phyloP scores from a whole-genome alignment of 1,140 invertebrate genomes.

The Paramacrobiotus metropolitanus region DNA sequence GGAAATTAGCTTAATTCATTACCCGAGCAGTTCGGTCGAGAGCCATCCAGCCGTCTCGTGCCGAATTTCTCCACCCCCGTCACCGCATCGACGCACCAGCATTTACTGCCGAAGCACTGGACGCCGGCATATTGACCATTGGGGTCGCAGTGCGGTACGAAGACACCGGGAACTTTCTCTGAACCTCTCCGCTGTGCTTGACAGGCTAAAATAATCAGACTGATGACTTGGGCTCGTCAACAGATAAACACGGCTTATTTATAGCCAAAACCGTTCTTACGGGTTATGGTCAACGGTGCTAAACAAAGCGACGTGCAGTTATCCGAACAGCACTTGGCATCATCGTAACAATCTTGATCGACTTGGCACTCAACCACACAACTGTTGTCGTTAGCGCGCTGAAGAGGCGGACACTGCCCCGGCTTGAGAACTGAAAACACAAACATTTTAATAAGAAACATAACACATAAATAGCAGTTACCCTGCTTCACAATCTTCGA shows the following conservation, averaged over 20 bases:
- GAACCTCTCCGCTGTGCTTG: neutral
- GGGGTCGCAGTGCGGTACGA: neutral
- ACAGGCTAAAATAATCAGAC: neutral
- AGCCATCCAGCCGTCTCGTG: neutral
- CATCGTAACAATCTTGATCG: slow-evolving; percentile 3
- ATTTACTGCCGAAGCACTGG: neutral
- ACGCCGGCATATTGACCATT: neutral
- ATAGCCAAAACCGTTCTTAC: neutral
- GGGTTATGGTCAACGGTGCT: neutral
- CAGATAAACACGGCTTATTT: neutral
- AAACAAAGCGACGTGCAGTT: neutral
- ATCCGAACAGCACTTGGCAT: neutral
- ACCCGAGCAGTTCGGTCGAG: neutral
- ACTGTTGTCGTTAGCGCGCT: neutral
- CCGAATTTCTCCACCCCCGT: neutral
- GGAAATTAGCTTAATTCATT: neutral
- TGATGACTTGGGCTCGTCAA: too few species aligned
- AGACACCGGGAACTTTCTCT: neutral
- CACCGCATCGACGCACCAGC: neutral
- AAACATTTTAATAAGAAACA: neutral
- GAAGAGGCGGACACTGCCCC: neutral
- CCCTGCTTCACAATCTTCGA: too few species aligned
- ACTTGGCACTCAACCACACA: neutral
- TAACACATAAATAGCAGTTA: too few species aligned
- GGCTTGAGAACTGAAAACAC: neutral